Evolutionary conservation across 2,113 vertebrate species (phyloP).

Genomic region (Otus sunia): DNA sequence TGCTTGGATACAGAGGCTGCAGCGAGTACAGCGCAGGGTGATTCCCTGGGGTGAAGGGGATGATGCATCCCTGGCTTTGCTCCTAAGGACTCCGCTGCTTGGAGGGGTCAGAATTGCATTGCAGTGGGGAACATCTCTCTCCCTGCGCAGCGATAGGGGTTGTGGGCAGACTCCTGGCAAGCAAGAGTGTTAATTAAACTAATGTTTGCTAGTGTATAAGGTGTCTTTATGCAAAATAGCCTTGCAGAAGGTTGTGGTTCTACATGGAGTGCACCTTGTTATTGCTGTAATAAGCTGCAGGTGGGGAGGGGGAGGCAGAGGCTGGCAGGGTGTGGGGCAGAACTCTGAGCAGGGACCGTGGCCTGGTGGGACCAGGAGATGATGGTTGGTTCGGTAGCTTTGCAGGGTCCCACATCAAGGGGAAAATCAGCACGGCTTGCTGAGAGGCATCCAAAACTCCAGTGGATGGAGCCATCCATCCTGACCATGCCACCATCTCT

Average conservation of each 20-base stretch:
- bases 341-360: background rate
- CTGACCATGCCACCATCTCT: fast-evolving
- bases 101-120: background rate
- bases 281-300: background rate
- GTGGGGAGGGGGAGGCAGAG: background rate
- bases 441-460: background rate
- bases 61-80: background rate
- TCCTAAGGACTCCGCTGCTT: background rate
- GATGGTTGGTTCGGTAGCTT: background rate
- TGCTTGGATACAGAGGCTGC: background rate
- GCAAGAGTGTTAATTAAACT: background rate
- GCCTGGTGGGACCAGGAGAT: background rate
- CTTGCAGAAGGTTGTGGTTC: background rate
- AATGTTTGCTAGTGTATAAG: background rate
- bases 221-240: background rate
- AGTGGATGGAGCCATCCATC: fast-evolving
- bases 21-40: fast-evolving
- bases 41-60: background rate
- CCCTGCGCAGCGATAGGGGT: fast-evolving
- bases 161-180: background rate
- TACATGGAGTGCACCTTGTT: background rate
- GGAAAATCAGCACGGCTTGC: background rate
- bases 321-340: background rate
- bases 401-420: background rate
- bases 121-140: background rate